Base-by-base conservation (phyloP, 2,113 vertebrate species). In the Sclerurus mexicanus region DNA sequence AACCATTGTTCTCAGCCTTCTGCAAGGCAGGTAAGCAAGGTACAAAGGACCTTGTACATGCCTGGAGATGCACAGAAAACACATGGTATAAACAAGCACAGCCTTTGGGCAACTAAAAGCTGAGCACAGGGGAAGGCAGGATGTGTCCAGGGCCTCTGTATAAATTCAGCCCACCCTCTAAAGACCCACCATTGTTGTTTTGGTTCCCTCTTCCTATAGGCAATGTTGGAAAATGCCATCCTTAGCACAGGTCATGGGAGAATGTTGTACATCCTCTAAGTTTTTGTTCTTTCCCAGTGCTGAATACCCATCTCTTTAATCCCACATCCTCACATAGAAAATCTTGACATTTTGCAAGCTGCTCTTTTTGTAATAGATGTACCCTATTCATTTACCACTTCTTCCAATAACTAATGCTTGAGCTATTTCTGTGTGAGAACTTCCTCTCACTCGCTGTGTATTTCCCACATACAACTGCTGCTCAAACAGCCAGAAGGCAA, bases 371-470 rank as follows among this genome's bases (percentile, higher is more conserved):
- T 18, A 49, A 14, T 11, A 22, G 46, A 35, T 0, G 28, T 58
- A 23, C 47, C 24, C 24, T 3, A 5, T 20, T 53, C 40, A 0
- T 28, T 79, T 62, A 44, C 33, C 1, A 1, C 12, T 25, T n/a
- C 83, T 37, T 55, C 21, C 46, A n/a, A 1, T 31, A 30, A 67
- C 13, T 1, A 10, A n/a, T 10, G 4, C 31, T 28, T 3, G 19
- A 66, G 40, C n/a, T 49, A 2, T 47, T 73, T 64, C 69, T 71
- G 56, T 5, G 35, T 10, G 49, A 94, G 50, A 46, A 17, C 9
- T 27, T 7, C 44, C 31, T 31, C 63, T 42, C 23, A 25, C 60
- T 30, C 23, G 25, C 64, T 30, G 31, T 4, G 64, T n/a, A 13
- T 37, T 64, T 66, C 76, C 33, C 53, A 19, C 4, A 3, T 4